Base-by-base conservation (phyloP, 2,888 invertebrate species). In the Parapristionchus giblindavisi region DNA sequence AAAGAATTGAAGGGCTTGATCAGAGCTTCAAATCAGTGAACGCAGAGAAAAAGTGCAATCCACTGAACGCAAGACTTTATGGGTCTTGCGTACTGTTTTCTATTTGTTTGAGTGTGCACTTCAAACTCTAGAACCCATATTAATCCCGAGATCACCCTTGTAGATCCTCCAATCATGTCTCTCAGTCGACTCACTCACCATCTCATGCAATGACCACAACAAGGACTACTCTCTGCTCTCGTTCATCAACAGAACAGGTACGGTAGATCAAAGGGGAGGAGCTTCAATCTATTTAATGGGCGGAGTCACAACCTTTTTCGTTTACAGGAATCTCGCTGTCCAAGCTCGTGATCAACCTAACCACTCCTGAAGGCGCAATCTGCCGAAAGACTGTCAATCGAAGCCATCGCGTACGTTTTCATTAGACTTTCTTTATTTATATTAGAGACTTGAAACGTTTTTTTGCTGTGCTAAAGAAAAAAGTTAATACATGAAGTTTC, bases 291-390 rank as follows among this genome's bases (percentile, higher is more conserved):
- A 4, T 8, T 14, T 6, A 21, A 17, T 21, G 38, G 14, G n/a
- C 1, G 24, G 34, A 24, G 27, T 14, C 34, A 24, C 24, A 38
- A 65, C 21, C 4, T 17, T 24, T 34, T 17, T 36, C n/a, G 8
- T 29, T 56, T 70, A 3, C 70, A 71, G 70, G 21, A 27, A 71
- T 71, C 56, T 5, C n/a, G 3, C 56, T 71, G 27, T n/a, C 38
- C 56, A 71, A 71, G 29, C 54, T 71, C 24, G 40, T 40, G 24
- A 32, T 71, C 40, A 71, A 71, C 56, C 14, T 71, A n/a, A 36
- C n/a, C 56, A 68, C 52, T 8, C 68, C 68, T 1, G 38, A n/a
- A 24, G 54, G 29, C 27, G 17, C 17, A 1, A n/a, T 8, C 1
- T 71, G 70, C 40, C 24, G 29, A 6, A 40, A 38, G 40, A 38